Percentiles rank a stretch among this genome's conserved stretches.
These are phyloP conservation scores for Conger conger DNA, from an alignment of 2,113 vertebrate genomes.

Conservation along the genomic window DNA sequence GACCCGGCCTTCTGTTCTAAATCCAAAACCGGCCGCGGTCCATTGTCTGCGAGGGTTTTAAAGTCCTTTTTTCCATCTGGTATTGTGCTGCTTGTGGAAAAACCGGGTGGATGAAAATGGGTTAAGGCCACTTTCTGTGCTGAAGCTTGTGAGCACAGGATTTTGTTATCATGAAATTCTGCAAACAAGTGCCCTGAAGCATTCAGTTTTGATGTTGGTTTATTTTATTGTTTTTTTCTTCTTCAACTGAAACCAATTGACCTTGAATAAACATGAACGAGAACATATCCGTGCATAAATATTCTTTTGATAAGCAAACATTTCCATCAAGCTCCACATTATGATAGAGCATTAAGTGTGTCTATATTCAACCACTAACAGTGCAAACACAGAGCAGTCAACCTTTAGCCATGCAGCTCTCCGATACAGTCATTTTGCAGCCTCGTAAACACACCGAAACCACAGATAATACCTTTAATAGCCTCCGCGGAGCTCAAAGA, in stretches of 20 bases:
- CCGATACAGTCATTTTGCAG: not conserved
- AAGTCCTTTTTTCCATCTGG: not conserved
- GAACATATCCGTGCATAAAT: not conserved
- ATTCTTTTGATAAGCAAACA: not conserved
- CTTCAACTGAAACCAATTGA: not conserved
- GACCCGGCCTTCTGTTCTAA: not conserved
- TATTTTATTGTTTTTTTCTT: not conserved
- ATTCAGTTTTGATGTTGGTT: not conserved
- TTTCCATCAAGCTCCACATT: not conserved
- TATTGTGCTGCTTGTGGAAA: not conserved
- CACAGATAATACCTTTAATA: conserved; percentile 26
- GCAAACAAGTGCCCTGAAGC: not conserved
- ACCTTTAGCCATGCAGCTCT: not conserved
- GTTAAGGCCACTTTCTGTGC: not conserved
- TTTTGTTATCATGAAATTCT: not conserved
- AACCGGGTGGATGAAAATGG: not conserved
- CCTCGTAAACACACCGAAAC: conserved; percentile 13
- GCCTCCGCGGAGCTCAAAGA: conserved; percentile 2
- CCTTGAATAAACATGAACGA: not conserved
- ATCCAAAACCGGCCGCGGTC: not conserved
- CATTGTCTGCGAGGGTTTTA: not conserved
- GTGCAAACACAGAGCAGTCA: not conserved
- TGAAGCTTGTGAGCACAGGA: not conserved
- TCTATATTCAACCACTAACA: not conserved
- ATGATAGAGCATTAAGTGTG: not conserved